phyloP scores from a whole-genome alignment of 2,797 vertebrate genomes.

The Pangasius sanitwongsei region DNA sequence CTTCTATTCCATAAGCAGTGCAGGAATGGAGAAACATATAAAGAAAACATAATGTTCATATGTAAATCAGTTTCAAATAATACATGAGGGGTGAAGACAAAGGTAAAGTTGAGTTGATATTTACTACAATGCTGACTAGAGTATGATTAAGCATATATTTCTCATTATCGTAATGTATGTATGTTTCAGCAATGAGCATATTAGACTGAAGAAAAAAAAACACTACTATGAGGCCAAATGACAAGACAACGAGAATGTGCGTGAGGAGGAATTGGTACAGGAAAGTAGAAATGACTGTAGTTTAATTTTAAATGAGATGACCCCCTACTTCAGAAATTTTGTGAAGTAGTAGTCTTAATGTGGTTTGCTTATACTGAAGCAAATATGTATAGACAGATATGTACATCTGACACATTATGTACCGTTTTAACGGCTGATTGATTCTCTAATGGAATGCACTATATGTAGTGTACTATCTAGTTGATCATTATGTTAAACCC shows the following conservation, averaged over 20 bases:
- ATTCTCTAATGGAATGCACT: background rate
- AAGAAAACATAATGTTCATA: background rate
- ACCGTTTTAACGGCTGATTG: background rate
- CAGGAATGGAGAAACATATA: background rate
- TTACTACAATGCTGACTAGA: background rate
- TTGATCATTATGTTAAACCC: background rate
- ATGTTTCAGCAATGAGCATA: background rate
- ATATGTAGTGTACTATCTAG: background rate
- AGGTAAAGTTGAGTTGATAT: background rate
- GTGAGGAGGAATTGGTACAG: background rate
- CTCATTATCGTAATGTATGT: background rate
- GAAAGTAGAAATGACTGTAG: background rate
- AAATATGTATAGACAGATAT: background rate
- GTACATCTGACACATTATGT: background rate
- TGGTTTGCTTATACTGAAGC: background rate
- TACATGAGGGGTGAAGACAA: background rate
- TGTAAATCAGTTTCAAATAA: background rate
- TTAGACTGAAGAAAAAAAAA: background rate
- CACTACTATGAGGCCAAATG: background rate
- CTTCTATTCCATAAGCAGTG: background rate
- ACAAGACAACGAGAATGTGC: background rate
- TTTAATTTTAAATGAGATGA: background rate
- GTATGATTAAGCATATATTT: background rate
- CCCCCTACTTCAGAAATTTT: background rate
- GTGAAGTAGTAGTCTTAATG: background rate